Base-by-base conservation (phyloP, 2,888 invertebrate species). In the Eustalomyia histrio region DNA sequence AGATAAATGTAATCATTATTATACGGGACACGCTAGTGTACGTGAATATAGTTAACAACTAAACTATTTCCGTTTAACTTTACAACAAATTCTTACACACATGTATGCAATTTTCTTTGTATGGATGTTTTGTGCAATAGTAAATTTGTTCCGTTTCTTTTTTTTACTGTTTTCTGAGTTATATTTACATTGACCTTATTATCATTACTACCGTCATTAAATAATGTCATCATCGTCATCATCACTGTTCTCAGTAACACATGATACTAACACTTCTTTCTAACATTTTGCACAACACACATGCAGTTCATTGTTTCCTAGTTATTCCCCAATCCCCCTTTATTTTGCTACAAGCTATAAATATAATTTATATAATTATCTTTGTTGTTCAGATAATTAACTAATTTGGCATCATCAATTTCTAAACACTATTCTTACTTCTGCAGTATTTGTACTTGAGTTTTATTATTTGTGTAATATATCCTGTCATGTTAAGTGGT, bases 401-500 rank as follows among this genome's bases (percentile, higher is more conserved):
- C 80, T 80, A 76, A 73, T 76, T 76, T 80, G 80, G 80, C 80
- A 76, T 55, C 64, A 76, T 68, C 33, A 58, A 64, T 65, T 69
- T 73, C 53, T 57, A 18, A 50, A 24, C 64, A 58, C 58, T 47
- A 4, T 47, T 47, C 43, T 2, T 39, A 39, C 39, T 29, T 47
- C 16, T 35, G 33, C 12, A 21, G 6, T 24, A 24, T 16, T 50
- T 63, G 63, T 16, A 50, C 50, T 58, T 60, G 18, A 39, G 24
- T 35, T 75, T 43, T 24, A 55, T 67, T 75, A 18, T 58, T 69
- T 69, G 63, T 68, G 17, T 17, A 50, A 63, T 64, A 39, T 55
- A 21, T 68, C 14, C 24, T 73, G 67, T 50, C 60, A 29, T 50
- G 10, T 61, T 53, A 43, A 55, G 18, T 35, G 14, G 10, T 47